Evolutionary conservation across 35 echinoderm and acorn worm genomes (phyloP), one percentile per base, ranked within the genome.

Genomic region (Stichopus chloronotus): DNA sequence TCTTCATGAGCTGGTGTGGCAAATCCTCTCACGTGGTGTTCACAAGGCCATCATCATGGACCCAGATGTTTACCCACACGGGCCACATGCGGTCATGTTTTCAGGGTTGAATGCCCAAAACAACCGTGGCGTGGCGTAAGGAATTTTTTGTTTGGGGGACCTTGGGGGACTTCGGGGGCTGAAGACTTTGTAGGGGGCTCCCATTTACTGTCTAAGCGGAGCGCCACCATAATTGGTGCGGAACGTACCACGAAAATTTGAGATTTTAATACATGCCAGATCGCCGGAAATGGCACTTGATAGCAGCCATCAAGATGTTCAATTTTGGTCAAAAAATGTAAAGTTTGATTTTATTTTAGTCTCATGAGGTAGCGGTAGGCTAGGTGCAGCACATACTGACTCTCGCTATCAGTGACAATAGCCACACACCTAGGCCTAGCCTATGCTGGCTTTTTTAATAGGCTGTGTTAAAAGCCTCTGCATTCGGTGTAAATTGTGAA

Each of bases 211-310:
- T 5, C 6, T 76, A 76, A 76, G 72, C 72, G 72, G 72, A 76
- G 72, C 8, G 72, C 72, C 14, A 76, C 8, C 0, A 76, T 76
- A 8, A 43, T 11, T 76, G 72, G 72, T 6, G 7, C 72, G 72
- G 72, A 76, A 24, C 72, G 72, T 76, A 76, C 72, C 8, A 76
- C 4, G 72, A 76, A 76, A 76, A 76, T 76, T 76, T 76, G 7
- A 76, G 72, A 76, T 76, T 8, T 76, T 76, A 76, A 76, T 76
- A 11, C 7, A 11, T 76, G 6, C 14, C 72, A 76, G 72, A 17
- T 76, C 72, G 72, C 72, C 72, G 72, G 72, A 76, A 76, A 17
- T 76, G 25, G 72, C 72, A 24, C 72, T 76, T 76, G 72, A 76
- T 76, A 12, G 72, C 72, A 76, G 25, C 72, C 72, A 76, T 76